Evolutionary conservation across 2,113 vertebrate genomes (phyloP).

Genomic region (Daubentonia madagascariensis): DNA sequence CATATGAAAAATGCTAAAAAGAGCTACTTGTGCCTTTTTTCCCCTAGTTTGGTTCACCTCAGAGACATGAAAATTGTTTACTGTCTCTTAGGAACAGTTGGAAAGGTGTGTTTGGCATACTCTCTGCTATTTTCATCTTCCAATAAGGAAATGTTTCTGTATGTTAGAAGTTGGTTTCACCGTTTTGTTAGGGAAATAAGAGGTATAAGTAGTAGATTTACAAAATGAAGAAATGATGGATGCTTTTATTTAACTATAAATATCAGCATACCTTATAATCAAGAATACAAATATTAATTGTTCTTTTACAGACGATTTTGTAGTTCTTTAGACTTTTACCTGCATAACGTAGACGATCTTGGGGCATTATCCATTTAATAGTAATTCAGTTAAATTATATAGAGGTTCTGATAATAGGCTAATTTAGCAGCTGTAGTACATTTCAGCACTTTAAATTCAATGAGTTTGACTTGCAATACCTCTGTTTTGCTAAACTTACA

Average conservation of each 20-base stretch:
- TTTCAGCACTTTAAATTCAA: background rate
- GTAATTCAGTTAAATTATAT: background rate
- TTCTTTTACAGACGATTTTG: background rate
- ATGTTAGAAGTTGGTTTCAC: conserved; percentile 16
- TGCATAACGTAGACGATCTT: background rate
- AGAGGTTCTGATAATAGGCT: background rate
- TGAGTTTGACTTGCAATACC: background rate
- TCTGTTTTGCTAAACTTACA: background rate
- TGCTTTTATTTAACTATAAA: background rate
- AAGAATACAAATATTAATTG: background rate
- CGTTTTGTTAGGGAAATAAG: background rate
- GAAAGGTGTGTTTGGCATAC: background rate
- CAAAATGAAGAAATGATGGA: background rate
- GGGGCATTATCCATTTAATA: background rate
- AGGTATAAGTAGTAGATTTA: conserved; percentile 21
- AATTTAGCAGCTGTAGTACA: background rate
- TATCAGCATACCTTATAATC: background rate
- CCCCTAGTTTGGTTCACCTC: background rate
- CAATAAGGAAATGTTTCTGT: background rate
- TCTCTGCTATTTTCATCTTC: background rate
- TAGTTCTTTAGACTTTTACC: background rate
- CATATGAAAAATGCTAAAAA: background rate
- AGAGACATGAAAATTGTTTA: background rate
- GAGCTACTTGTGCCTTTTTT: background rate
- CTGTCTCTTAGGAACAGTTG: background rate